Evolutionary conservation across 2,888 invertebrate species (phyloP).

Genomic region (Macrophya annulata): DNA sequence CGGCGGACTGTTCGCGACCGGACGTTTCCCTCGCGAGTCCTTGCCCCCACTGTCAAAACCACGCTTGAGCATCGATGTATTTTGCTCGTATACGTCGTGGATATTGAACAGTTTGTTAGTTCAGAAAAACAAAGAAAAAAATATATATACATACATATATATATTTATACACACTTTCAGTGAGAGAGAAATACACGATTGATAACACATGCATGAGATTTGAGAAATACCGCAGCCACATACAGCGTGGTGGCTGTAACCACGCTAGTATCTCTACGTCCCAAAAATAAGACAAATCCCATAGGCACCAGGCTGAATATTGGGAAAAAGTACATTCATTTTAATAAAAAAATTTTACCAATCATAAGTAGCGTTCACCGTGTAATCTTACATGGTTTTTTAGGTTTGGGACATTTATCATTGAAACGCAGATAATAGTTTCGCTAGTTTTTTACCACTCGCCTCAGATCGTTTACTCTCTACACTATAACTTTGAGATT

Average conservation of each 20-base stretch:
- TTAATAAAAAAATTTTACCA: neutral
- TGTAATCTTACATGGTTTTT: neutral
- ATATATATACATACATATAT: no score
- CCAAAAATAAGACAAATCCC: neutral
- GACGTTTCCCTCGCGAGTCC: conserved; percentile 71
- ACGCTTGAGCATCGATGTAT: conserved; percentile 48
- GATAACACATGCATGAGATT: conserved; percentile 29
- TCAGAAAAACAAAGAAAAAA: neutral
- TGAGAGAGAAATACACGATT: neutral
- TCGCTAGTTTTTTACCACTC: neutral
- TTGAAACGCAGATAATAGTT: neutral
- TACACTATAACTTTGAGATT: neutral
- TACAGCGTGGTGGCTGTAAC: conserved; percentile 18
- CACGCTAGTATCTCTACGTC: neutral
- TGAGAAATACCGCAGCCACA: neutral
- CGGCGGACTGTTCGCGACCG: conserved; percentile 78
- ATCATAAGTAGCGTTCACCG: neutral
- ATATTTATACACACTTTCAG: conserved; percentile 20
- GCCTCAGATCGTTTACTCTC: neutral
- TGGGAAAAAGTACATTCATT: neutral
- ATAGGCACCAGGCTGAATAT: neutral
- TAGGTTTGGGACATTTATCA: neutral
- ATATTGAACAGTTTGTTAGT: conserved; percentile 27
- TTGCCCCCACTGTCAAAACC: conserved; percentile 50
- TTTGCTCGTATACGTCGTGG: conserved; percentile 8